Evolutionary conservation across 2,888 invertebrate genomes (phyloP).

Genomic region (Lamproptera curius): DNA sequence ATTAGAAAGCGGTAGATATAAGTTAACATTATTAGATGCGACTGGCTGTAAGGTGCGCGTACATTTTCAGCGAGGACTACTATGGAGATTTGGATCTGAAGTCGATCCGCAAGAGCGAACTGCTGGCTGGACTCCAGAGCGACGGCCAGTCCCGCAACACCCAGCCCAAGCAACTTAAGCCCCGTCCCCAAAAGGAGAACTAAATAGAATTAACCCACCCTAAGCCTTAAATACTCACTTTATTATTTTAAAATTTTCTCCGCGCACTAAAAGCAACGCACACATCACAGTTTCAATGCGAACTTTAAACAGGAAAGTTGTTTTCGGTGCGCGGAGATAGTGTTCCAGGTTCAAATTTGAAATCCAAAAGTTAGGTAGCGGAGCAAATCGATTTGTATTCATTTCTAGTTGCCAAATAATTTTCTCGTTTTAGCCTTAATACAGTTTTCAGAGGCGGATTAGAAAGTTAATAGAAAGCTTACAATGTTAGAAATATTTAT

Average conservation of each 20-base stretch:
- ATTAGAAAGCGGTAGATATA: slow-evolving; percentile 40
- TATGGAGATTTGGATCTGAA: slow-evolving; percentile 97
- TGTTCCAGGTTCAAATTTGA: slow-evolving; percentile 57
- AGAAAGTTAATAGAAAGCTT: slow-evolving; percentile 56
- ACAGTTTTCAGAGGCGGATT: slow-evolving; percentile 61
- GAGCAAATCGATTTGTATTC: slow-evolving; percentile 63
- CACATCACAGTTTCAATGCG: slow-evolving; percentile 32
- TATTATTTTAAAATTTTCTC: slow-evolving; percentile 39
- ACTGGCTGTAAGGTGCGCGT: slow-evolving; percentile 71
- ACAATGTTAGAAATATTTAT: slow-evolving; percentile 67
- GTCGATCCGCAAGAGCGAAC: slow-evolving; percentile 95
- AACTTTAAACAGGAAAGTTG: slow-evolving; percentile 34
- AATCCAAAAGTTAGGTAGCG: slow-evolving; percentile 54
- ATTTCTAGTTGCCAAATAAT: slow-evolving; percentile 74
- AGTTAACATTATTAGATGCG: slow-evolving; percentile 45
- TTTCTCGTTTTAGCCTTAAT: slow-evolving; percentile 57
- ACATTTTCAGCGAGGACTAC: slow-evolving; percentile 94
- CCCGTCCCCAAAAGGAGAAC: slow-evolving; percentile 77
- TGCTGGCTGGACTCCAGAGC: slow-evolving; percentile 87
- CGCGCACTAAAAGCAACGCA: slow-evolving; percentile 48
- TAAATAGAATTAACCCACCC: slow-evolving; percentile 49
- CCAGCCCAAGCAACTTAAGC: slow-evolving; percentile 69
- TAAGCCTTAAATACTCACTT: slow-evolving; percentile 70
- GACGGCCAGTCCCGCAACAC: slow-evolving; percentile 70
- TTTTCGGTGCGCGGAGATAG: slow-evolving; percentile 52